Conservation (phyloP, 2,888 invertebrate genomes). For the Chironomus tentans region DNA sequence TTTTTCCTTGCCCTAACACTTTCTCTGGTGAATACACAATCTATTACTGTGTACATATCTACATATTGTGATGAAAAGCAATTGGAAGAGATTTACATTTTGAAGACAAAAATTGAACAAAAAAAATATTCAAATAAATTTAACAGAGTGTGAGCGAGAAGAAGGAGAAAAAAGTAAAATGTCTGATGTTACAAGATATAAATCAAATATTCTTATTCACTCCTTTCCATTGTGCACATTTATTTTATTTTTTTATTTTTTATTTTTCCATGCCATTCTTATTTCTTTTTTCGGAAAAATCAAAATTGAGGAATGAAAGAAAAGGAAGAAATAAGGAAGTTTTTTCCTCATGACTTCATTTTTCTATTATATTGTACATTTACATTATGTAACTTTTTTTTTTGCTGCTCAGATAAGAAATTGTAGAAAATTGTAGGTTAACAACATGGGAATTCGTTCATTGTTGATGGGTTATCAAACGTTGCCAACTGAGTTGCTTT, state of each 20-base stretch:
- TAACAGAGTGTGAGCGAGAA: not conserved
- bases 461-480: constrained; percentile 13
- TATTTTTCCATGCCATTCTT: not conserved
- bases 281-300: not conserved
- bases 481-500: constrained; percentile 3
- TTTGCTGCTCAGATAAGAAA: not conserved
- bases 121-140: not conserved
- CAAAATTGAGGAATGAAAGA: not conserved
- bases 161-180: not conserved
- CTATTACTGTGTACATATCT: no score
- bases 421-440: constrained; percentile 26
- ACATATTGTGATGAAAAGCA: no score
- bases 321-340: not conserved
- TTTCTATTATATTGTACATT: constrained; percentile 26
- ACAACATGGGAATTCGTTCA: constrained; percentile 18
- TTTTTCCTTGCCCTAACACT: no score
- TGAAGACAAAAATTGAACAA: not conserved
- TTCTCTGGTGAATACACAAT: no score
- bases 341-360: constrained; percentile 27
- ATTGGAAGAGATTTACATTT: not conserved
- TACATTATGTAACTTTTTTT: constrained; percentile 7
- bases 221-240: not conserved
- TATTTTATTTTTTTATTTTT: no score
- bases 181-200: constrained; percentile 10
- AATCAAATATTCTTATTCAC: constrained; percentile 11